Percentiles rank a stretch among this genome's conserved stretches.
Conservation (phyloP, 1,140 invertebrate genomes). For the Probaryconus sp. region DNA sequence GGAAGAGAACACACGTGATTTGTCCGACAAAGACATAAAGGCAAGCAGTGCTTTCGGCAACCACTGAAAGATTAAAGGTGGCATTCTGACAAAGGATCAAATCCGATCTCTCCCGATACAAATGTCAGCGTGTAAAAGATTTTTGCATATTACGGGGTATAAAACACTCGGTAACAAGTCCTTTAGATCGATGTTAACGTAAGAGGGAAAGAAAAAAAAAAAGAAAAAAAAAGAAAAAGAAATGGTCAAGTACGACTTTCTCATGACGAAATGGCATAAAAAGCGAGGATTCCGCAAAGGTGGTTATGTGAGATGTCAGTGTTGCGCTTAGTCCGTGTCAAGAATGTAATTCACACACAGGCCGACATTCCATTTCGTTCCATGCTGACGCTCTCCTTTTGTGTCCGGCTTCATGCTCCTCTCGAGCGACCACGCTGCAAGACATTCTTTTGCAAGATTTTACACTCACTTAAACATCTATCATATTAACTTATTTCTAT, state of each 20-base stretch:
- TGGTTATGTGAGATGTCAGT: constrained; percentile 59
- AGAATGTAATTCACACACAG: constrained; percentile 75
- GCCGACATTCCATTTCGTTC: constrained; percentile 69
- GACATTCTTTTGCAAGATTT: constrained; percentile 51
- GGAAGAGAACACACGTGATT: too few relatives aligned
- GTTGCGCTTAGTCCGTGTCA: constrained; percentile 70
- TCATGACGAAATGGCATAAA: constrained; percentile 17
- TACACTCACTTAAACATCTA: not conserved
- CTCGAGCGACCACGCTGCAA: constrained; percentile 19
- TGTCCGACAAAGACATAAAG: too few relatives aligned
- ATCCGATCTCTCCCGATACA: too few relatives aligned
- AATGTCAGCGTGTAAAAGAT: too few relatives aligned
- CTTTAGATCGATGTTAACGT: too few relatives aligned
- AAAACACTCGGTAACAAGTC: too few relatives aligned
- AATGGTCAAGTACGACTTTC: not conserved
- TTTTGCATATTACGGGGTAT: too few relatives aligned
- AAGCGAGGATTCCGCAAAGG: constrained; percentile 60
- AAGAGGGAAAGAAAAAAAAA: too few relatives aligned
- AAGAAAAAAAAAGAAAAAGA: constrained; percentile 33
- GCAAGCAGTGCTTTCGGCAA: too few relatives aligned
- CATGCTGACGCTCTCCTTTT: constrained; percentile 65
- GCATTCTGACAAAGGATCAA: too few relatives aligned
- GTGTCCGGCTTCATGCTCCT: constrained; percentile 41
- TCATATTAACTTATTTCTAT: not conserved
- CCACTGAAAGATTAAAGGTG: too few relatives aligned